Conservation (phyloP, 2,797 vertebrate genomes). For the Tapirus indicus region DNA sequence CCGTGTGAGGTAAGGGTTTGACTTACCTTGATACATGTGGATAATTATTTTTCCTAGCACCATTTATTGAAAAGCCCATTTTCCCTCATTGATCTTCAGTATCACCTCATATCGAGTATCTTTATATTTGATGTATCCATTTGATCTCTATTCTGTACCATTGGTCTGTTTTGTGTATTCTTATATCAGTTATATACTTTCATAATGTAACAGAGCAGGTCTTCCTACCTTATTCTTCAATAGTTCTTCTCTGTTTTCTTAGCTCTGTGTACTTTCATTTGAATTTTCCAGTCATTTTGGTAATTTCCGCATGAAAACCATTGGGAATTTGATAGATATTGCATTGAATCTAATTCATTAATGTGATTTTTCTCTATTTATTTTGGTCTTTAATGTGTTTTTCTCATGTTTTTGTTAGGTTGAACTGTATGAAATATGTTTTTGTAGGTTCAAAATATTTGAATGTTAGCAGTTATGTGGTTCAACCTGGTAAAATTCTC, state of each 20-base stretch:
- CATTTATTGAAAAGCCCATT: background rate
- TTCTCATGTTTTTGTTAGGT: background rate
- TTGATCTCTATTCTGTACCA: background rate
- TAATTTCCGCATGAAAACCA: background rate
- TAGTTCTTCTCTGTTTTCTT: background rate
- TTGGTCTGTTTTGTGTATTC: background rate
- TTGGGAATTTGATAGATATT: background rate
- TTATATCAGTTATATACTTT: background rate
- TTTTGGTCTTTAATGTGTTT: background rate
- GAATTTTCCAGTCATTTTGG: background rate
- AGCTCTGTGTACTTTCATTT: background rate
- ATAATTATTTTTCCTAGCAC: background rate
- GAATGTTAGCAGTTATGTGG: background rate
- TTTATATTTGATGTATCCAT: background rate
- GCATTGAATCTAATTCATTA: background rate
- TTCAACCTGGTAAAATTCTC: background rate
- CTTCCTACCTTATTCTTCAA: constrained; percentile 42
- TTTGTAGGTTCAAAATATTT: background rate
- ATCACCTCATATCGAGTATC: background rate
- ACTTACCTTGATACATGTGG: background rate
- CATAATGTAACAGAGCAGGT: background rate
- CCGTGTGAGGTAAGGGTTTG: background rate
- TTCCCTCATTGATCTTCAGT: background rate
- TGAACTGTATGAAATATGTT: background rate
- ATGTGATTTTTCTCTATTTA: background rate